Base-by-base conservation (phyloP, 2,113 vertebrate species). In the Nothoprocta pentlandii region DNA sequence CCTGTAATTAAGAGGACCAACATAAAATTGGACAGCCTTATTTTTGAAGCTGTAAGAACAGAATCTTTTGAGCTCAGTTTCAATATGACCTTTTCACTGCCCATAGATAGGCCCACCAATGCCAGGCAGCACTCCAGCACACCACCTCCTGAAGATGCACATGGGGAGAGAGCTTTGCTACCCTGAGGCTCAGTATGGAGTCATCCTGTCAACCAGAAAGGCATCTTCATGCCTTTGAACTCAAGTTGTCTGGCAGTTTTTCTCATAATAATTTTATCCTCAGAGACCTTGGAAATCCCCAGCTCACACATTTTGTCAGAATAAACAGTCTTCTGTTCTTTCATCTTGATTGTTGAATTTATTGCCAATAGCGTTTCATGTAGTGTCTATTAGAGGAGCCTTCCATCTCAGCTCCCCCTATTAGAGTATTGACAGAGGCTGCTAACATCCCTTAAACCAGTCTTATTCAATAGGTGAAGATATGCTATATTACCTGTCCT, bases 321-420 rank as follows among this genome's bases (percentile, higher is more conserved):
- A 83, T 88, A 88, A 96, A 96, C 30, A 83, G 32, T 92, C 88
- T 84, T 26, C 46, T 26, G 14, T 61, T 70, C 76, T 76, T 94
- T 85, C 69, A 70, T 82, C 34, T 89, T 46, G 9, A 44, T 71
- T 53, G 46, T 8, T 76, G 10, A 14, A 15, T 56, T 61, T 69
- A 79, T 66, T 19, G 15, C 22, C 30, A 44, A 34, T 39, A 51
- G 14, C 23, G 63, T 68, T 93, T 93, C 81, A 80, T 61, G 56
- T 26, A 34, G 28, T 30, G 42, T 84, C 21, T 36, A 36, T 78
- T 59, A 74, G 42, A 83, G n/a, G 59, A 81, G 44, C 10, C n/a
- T 61, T 30, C 36, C 32, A 75, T 34, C 39, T 64, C 49, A 59
- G 49, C 49, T 15, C 13, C 58, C 41, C 28, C 53, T 81, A 66